A percentile compares a stretch with the other conserved stretches of the same genome.
Evolutionary conservation across 2,888 invertebrate genomes (phyloP).

Genomic region (Litoditis marina): DNA sequence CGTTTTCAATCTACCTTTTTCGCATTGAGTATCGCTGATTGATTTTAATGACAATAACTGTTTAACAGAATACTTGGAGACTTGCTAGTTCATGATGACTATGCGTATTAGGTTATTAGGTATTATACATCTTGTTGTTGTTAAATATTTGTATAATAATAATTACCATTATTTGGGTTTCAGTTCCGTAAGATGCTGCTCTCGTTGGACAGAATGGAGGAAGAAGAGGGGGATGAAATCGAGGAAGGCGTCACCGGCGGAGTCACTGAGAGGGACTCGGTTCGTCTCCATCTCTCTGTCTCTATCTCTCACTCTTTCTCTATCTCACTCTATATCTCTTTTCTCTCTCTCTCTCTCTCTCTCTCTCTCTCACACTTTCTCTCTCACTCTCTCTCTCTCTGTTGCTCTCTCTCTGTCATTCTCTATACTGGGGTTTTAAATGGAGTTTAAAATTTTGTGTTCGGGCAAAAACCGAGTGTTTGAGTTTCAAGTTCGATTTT

Average conservation of each 20-base stretch:
- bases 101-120: neutral
- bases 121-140: neutral
- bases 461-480: too few species aligned
- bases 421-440: too few species aligned
- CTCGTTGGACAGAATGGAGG: constrained; percentile 47
- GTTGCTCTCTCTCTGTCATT: neutral
- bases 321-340: too few species aligned
- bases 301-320: neutral
- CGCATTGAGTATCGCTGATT: too few species aligned
- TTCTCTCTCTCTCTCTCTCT: neutral
- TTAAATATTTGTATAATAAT: neutral
- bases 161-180: too few species aligned
- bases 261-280: constrained; percentile 4
- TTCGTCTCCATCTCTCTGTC: too few species aligned
- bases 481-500: too few species aligned
- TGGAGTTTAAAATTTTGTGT: too few species aligned
- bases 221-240: constrained; percentile 29
- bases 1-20: too few species aligned
- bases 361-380: too few species aligned
- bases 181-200: constrained; percentile 59
- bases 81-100: constrained; percentile 4
- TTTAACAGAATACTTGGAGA: too few species aligned
- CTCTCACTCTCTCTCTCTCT: neutral
- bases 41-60: too few species aligned
- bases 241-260: constrained; percentile 13